A percentile compares a stretch with the other conserved stretches of the same genome.
phyloP scores from a whole-genome alignment of 1,140 invertebrate species.

The Diploscapter pachys region DNA sequence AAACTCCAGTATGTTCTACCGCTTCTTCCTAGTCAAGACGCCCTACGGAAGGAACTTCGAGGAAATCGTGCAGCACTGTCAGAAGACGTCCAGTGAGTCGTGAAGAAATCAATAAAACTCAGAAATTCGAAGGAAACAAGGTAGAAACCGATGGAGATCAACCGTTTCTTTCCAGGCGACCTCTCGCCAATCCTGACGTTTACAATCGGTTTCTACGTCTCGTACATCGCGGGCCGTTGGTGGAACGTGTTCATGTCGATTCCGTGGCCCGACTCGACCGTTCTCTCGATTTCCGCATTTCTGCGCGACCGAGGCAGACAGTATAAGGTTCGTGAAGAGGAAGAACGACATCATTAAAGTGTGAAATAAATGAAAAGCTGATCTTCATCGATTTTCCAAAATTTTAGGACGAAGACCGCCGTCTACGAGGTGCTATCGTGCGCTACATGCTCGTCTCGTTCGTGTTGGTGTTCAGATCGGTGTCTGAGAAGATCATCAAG shows the following conservation, averaged over 20 bases:
- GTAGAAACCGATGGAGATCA: no score
- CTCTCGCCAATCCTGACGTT: no score
- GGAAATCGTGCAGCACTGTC: no score
- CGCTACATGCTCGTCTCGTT: constrained; percentile 40
- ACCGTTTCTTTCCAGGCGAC: no score
- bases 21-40: no score
- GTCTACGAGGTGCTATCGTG: constrained; percentile 23
- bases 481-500: constrained; percentile 24
- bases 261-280: constrained; percentile 34
- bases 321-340: not conserved
- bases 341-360: no score
- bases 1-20: no score
- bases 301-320: constrained; percentile 6
- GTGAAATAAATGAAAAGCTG: constrained; percentile 5
- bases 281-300: constrained; percentile 25
- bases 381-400: not conserved
- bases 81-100: no score
- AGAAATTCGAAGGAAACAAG: no score
- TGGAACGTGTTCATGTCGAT: constrained; percentile 34
- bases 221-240: constrained; percentile 7
- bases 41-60: no score
- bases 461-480: constrained; percentile 37
- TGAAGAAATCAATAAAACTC: no score
- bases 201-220: no score
- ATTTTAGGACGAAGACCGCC: constrained; percentile 30